A percentile compares a stretch with the other conserved stretches of the same genome.
phyloP scores from a whole-genome alignment of 2,113 vertebrate genomes.

The Antechinus flavipes region DNA sequence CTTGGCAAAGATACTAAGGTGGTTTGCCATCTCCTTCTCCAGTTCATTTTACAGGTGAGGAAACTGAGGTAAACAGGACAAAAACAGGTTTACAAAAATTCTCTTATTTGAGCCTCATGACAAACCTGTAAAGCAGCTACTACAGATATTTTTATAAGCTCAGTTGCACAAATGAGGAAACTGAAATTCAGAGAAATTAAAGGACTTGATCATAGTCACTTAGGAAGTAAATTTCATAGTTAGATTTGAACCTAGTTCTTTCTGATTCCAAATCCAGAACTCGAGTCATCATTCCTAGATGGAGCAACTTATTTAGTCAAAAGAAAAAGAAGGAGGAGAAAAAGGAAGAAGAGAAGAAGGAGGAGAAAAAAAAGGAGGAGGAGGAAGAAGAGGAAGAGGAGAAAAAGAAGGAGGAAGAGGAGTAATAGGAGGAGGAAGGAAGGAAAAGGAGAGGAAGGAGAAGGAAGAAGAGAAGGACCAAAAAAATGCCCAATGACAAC shows the following conservation, averaged over 20 bases:
- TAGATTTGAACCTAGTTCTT: background rate
- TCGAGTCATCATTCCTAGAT: background rate
- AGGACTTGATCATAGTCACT: background rate
- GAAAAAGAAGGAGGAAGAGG: too few relatives aligned
- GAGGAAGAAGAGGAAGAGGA: too few relatives aligned
- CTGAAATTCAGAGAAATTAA: background rate
- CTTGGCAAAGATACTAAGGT: background rate
- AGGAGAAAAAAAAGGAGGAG: too few relatives aligned
- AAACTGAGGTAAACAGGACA: background rate
- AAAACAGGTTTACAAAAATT: background rate
- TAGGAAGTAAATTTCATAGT: background rate
- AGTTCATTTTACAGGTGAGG: background rate
- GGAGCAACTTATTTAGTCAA: background rate
- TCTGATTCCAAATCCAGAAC: background rate
- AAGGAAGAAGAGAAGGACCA: too few relatives aligned
- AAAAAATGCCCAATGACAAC: background rate
- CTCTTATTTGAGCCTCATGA: background rate
- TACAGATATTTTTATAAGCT: background rate
- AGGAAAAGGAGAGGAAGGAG: too few relatives aligned
- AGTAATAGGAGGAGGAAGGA: too few relatives aligned
- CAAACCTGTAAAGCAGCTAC: background rate
- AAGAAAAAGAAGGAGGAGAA: background rate
- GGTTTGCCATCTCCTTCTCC: background rate
- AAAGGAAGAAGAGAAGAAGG: too few relatives aligned
- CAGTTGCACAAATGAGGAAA: background rate